phyloP scores from a whole-genome alignment of 2,888 invertebrate genomes.

The Drosophila nr. perissopoda region DNA sequence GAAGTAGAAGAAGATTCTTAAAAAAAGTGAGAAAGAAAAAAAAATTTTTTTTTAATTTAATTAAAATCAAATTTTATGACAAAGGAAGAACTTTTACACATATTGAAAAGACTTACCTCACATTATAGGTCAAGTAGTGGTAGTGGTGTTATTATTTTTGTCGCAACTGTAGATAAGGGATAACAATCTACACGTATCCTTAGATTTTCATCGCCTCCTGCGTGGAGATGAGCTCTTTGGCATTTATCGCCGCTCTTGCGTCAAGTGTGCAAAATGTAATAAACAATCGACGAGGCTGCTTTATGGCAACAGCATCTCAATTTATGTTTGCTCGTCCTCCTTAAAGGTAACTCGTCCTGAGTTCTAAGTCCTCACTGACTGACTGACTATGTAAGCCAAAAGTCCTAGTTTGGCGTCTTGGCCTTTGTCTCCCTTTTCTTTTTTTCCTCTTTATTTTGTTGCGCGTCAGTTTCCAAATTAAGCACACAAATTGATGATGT shows the following conservation, averaged over 20 bases:
- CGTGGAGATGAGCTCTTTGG: slow-evolving; percentile 37
- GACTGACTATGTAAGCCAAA: neutral
- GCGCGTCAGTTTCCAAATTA: slow-evolving; percentile 81
- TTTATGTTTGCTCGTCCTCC: slow-evolving; percentile 65
- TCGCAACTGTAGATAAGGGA: neutral
- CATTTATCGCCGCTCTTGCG: slow-evolving; percentile 63
- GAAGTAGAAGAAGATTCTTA: neutral
- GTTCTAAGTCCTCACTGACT: neutral
- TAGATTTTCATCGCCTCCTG: slow-evolving; percentile 27
- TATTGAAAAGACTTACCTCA: neutral
- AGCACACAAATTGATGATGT: slow-evolving; percentile 81
- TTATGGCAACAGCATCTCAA: slow-evolving; percentile 74
- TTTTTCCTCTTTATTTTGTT: slow-evolving; percentile 48
- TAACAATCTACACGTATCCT: slow-evolving; percentile 25
- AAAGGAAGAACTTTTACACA: neutral
- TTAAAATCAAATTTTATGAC: neutral
- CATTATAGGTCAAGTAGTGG: neutral
- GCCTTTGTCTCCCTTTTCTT: slow-evolving; percentile 46
- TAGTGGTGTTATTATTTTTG: neutral
- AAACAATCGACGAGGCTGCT: slow-evolving; percentile 71
- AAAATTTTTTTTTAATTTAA: neutral
- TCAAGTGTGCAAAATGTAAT: slow-evolving; percentile 78
- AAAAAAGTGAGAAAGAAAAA: neutral
- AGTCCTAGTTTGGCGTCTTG: slow-evolving; percentile 13
- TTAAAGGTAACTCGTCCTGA: slow-evolving; percentile 60